A percentile compares a stretch with the other conserved stretches of the same genome.
Conservation (phyloP, 2,113 vertebrate species). For the Laticauda laticaudata region DNA sequence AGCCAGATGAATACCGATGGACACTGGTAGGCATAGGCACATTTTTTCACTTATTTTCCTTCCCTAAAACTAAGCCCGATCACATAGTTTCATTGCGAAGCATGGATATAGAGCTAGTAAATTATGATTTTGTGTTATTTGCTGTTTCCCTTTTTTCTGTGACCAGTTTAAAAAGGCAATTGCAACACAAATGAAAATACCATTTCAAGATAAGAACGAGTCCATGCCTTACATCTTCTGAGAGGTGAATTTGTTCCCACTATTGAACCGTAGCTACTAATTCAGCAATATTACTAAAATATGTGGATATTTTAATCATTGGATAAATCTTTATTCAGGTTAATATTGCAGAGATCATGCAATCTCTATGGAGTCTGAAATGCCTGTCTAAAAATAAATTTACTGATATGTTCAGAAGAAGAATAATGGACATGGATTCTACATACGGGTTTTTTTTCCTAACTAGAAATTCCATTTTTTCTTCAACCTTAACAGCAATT, state of each 20-base stretch:
- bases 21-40: too few relatives aligned
- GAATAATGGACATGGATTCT: slow-evolving; percentile 28
- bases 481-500: not conserved
- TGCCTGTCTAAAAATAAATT: slow-evolving; percentile 46
- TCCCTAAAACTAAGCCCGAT: too few relatives aligned
- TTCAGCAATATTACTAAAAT: not conserved
- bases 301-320: not conserved
- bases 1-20: too few relatives aligned
- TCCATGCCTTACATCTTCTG: not conserved
- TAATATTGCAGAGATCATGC: not conserved
- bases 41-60: too few relatives aligned
- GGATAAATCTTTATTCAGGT: slow-evolving; percentile 15
- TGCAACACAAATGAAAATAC: not conserved
- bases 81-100: too few relatives aligned
- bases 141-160: not conserved
- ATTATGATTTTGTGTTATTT: not conserved
- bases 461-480: slow-evolving; percentile 34
- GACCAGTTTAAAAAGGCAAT: not conserved
- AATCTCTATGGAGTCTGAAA: not conserved
- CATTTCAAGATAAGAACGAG: not conserved
- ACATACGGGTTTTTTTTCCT: not conserved
- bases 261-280: not conserved
- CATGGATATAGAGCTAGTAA: not conserved
- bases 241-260: not conserved
- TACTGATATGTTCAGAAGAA: slow-evolving; percentile 44